phyloP scores from a whole-genome alignment of 92 coral and sea anemone species.

The Diadumene lineata region DNA sequence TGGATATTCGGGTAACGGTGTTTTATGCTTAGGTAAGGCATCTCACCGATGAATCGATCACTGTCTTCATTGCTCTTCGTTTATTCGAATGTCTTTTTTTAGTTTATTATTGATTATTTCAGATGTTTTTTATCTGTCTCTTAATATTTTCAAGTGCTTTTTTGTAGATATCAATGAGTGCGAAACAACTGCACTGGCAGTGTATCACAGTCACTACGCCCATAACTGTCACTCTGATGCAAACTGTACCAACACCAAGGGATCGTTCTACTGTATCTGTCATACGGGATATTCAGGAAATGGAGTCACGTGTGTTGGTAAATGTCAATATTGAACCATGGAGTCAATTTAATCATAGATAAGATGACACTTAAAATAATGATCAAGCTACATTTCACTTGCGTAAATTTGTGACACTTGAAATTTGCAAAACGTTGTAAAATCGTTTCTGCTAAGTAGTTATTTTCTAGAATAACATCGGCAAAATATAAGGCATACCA shows the following conservation, averaged over 20 bases:
- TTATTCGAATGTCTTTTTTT: not conserved
- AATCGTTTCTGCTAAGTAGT: too few species aligned
- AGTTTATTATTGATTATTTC: too few species aligned
- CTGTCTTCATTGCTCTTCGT: not conserved
- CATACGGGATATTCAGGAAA: slow-evolving; percentile 84
- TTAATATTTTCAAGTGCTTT: not conserved
- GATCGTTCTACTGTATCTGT: slow-evolving; percentile 91
- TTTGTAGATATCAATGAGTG: slow-evolving; percentile 45
- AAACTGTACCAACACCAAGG: slow-evolving; percentile 84
- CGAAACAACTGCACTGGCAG: slow-evolving; percentile 24
- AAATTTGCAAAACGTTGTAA: too few species aligned
- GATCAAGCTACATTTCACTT: too few species aligned
- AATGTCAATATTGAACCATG: not conserved
- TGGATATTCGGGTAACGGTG: slow-evolving; percentile 1
- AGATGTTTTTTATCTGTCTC: not conserved
- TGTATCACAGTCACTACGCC: slow-evolving; percentile 48
- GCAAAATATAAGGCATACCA: too few species aligned
- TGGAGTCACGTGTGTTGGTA: slow-evolving; percentile 79
- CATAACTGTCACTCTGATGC: slow-evolving; percentile 84
- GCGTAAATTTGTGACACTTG: too few species aligned
- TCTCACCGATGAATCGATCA: not conserved
- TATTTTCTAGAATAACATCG: too few species aligned
- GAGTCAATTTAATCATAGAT: too few species aligned
- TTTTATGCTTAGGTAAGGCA: not conserved
- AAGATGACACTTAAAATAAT: too few species aligned